Base-by-base conservation (phyloP, 2,797 vertebrate species). In the Pseudochaenichthys georgianus region DNA sequence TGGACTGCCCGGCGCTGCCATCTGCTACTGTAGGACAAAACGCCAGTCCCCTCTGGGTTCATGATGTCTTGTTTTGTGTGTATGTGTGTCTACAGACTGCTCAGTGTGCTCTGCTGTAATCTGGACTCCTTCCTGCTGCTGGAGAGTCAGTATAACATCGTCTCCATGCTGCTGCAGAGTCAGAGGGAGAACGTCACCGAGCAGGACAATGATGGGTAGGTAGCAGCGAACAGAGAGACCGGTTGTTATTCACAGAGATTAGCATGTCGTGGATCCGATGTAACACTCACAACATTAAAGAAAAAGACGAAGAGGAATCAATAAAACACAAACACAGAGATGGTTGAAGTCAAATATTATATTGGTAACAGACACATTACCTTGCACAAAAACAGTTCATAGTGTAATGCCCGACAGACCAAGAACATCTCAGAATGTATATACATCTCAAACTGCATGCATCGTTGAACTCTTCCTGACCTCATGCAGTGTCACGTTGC, bases 111-210 rank as follows among this genome's bases (percentile, higher is more conserved):
- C 1, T 98, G 97, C 94, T 98, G 96, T 91, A 95, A 96, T 80
- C 94, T 99, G 86, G 95, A 99, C 86, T 95, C 95, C 2, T 95
- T 98, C 51, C 93, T 99, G 65, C 93, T 99, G 54, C 86, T 99
- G 87, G 96, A 99, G 90, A 94, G 95, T 84, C 97, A 97, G 75
- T 99, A 97, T 87, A 93, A 95, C 71, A 88, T 99, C 82, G 96
- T 95, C 78, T 91, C 95, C 86, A 88, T 95, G 85, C 92, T 99
- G 83, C 93, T 99, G 55, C 94, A 91, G 83, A 94, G 95, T 82
- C 98, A 99, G 90, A 93, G 93, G 80, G 96, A 97, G 81, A 98
- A 96, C 81, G 45, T 92, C 53, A 81, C 90, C 0, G 95, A 96
- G 77, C 82, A 81, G 11, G 90, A 90, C 15, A 87, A 70, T 9